Evolutionary conservation across 2,113 vertebrate genomes (phyloP), one percentile per base, ranked within the genome.

Genomic region (Burhinus bistriatus): DNA sequence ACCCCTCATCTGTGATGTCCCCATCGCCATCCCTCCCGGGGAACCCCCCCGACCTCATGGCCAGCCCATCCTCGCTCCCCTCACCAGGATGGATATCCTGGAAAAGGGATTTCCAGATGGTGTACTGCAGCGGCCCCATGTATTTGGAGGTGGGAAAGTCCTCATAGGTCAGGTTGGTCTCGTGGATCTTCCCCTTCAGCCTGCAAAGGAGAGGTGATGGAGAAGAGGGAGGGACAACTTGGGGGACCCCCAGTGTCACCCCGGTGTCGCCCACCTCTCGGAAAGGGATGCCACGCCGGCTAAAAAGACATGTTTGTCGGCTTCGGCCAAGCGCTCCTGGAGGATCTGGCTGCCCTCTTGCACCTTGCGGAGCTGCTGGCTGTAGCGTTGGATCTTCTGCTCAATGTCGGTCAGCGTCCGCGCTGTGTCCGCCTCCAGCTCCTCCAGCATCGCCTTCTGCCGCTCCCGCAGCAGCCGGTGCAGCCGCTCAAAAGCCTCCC

Each of bases 141-240:
- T 99, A 99, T 94, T 99, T 99, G 91, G 99, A 99, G 71, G 99
- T 99, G 0, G 99, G 99, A 81, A 99, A 99, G 72, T 99, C 99
- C 97, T 99, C 99, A 0, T 99, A 99, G 0, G 99, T 99, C 94
- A 99, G 98, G 95, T 99, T 99, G 87, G 99, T 99, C 97, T 99
- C 99, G 0, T 99, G 99, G 95, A 99, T 99, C 97, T 99, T 99
- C 59, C 99, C 99, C 97, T 99, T 99, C 87, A 99, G 98, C 98
- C 99, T 99, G 96, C 1, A 11, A 32, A 57, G 92, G 68, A 23
- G 30, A 89, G 27, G 61, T 2, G 6, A 55, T 25, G 34, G 15
- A 27, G 1, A 51, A 55, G 11, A 3, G 9, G 25, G 18, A 11
- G 11, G 30, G 55, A 44, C 64, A 32, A 64, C 38, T 20, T 9